Conservation (phyloP, 2,113 vertebrate genomes). For the Corythornis madagascariensis region DNA sequence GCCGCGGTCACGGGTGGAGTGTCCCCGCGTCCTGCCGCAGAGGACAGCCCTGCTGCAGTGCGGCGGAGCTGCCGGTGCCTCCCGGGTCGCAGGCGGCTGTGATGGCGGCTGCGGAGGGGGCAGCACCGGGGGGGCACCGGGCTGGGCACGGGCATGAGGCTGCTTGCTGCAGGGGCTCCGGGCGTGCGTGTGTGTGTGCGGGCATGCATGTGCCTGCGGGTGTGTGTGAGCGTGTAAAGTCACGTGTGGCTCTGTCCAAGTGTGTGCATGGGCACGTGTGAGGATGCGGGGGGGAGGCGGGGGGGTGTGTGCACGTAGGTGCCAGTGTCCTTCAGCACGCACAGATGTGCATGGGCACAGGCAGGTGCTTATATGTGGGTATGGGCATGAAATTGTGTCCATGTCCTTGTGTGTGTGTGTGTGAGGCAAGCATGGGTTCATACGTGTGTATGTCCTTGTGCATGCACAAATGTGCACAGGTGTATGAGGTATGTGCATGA, state of each 20-base stretch:
- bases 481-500: too few species aligned
- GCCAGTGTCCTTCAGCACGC: background rate
- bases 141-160: too few species aligned
- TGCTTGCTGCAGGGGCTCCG: too few species aligned
- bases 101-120: background rate
- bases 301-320: too few species aligned
- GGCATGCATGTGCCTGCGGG: background rate
- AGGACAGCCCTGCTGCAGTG: conserved; percentile 30
- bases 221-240: background rate
- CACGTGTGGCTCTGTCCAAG: background rate
- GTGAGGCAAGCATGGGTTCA: too few species aligned
- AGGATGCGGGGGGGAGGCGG: rapidly evolving
- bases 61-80: background rate
- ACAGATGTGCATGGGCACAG: background rate
- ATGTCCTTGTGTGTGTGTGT: background rate
- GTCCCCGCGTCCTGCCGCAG: conserved; percentile 10
- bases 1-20: background rate
- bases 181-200: background rate
- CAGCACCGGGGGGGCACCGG: too few species aligned
- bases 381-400: background rate
- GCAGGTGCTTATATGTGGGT: background rate
- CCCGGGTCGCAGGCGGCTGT: background rate
- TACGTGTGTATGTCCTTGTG: background rate
- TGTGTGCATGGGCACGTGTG: rapidly evolving
- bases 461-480: background rate